Percentiles rank a stretch among this genome's conserved stretches.
These are phyloP conservation scores for Gobiocypris rarus DNA, from an alignment of 2,113 vertebrate species.

Conservation along the genomic window DNA sequence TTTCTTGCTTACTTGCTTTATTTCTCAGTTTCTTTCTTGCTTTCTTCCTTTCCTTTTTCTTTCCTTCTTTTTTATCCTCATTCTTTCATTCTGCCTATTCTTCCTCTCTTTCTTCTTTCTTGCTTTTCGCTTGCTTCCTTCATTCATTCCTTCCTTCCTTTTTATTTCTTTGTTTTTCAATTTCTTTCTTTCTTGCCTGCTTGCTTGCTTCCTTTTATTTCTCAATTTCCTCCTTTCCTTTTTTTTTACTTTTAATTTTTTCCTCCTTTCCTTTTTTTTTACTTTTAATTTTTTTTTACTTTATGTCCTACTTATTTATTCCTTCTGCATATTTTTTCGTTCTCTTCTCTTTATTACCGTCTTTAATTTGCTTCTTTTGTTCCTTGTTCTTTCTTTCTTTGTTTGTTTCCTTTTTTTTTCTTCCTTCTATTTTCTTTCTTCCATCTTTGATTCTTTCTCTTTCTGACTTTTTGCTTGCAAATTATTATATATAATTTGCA, in stretches of 20 bases:
- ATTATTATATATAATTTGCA: too few species aligned
- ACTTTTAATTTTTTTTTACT: too few species aligned
- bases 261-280: too few species aligned
- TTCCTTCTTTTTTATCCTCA: background rate
- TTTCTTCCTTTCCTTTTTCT: background rate
- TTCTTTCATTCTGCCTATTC: background rate
- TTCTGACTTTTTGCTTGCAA: background rate
- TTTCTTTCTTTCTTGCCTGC: background rate
- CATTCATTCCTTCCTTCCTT: background rate
- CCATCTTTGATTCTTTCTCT: background rate
- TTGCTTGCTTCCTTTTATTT: too few species aligned
- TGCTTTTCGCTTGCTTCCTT: background rate
- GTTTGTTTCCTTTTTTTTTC: background rate
- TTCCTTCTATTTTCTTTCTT: background rate
- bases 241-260: too few species aligned
- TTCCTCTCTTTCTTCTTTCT: background rate
- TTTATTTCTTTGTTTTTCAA: background rate
- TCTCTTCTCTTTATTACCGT: background rate
- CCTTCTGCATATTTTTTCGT: background rate
- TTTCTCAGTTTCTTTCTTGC: background rate
- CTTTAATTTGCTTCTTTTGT: background rate
- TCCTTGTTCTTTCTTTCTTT: background rate
- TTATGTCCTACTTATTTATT: background rate
- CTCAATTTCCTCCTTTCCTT: background rate
- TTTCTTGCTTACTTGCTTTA: background rate